A percentile compares a stretch with the other conserved stretches of the same genome.
Conservation (phyloP, 2,888 invertebrate species). For the Villa cingulata region DNA sequence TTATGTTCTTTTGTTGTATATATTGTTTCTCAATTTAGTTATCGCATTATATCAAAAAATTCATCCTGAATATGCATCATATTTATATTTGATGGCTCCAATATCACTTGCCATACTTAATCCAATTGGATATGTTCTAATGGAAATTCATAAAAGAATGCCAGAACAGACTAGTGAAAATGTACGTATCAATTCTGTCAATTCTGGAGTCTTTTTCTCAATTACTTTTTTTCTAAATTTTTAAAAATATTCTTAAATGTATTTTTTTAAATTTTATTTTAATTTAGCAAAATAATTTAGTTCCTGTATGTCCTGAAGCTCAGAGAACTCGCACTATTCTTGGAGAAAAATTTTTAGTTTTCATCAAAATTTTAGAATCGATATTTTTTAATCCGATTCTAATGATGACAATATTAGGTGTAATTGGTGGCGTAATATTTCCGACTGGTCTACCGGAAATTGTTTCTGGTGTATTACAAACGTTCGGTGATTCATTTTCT, state of each 20-base stretch:
- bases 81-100: slow-evolving; percentile 86
- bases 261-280: too few species aligned
- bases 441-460: slow-evolving; percentile 62
- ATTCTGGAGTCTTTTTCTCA: too few species aligned
- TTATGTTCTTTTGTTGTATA: neutral
- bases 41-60: slow-evolving; percentile 68
- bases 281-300: slow-evolving; percentile 15
- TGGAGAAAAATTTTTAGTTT: slow-evolving; percentile 24
- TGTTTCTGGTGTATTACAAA: slow-evolving; percentile 60
- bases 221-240: neutral
- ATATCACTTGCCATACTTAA: slow-evolving; percentile 86
- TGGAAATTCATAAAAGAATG: slow-evolving; percentile 57
- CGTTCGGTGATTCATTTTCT: slow-evolving; percentile 78
- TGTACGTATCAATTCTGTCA: slow-evolving; percentile 15
- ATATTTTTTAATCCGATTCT: slow-evolving; percentile 79
- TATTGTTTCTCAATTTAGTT: slow-evolving; percentile 41
- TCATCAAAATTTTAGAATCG: slow-evolving; percentile 46
- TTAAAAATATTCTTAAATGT: neutral
- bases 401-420: slow-evolving; percentile 84
- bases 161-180: slow-evolving; percentile 17
- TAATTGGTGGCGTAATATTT: slow-evolving; percentile 70
- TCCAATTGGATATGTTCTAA: slow-evolving; percentile 76
- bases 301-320: slow-evolving; percentile 26
- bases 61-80: slow-evolving; percentile 82
- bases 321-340: slow-evolving; percentile 25